Percentiles rank a stretch among this genome's conserved stretches.
phyloP scores from a whole-genome alignment of 2,797 vertebrate species.

The Pterois miles region DNA sequence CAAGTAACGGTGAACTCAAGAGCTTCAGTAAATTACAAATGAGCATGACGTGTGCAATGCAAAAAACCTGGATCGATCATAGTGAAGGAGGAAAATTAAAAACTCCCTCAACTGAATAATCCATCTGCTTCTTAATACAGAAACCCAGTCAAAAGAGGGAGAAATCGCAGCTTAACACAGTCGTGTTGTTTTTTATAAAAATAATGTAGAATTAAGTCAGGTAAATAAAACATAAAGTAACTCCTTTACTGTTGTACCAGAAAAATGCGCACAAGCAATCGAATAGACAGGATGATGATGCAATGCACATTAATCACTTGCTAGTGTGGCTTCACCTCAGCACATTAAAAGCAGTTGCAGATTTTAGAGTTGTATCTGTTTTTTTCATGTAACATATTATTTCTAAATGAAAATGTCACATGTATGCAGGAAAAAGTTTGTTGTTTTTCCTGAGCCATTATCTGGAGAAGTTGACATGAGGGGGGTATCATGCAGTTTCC shows the following conservation, averaged over 20 bases:
- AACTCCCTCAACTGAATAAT: slow-evolving; percentile 13
- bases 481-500: slow-evolving; percentile 73
- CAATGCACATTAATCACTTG: slow-evolving; percentile 27
- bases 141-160: slow-evolving; percentile 14
- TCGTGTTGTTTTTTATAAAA: neutral
- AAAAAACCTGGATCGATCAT: slow-evolving; percentile 5
- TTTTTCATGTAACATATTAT: slow-evolving; percentile 31
- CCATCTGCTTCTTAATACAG: neutral
- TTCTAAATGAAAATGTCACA: slow-evolving; percentile 66
- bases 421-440: slow-evolving; percentile 63
- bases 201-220: neutral
- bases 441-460: slow-evolving; percentile 48
- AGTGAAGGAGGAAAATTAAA: slow-evolving; percentile 5
- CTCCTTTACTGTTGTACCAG: slow-evolving; percentile 1
- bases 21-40: slow-evolving; percentile 11
- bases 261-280: slow-evolving; percentile 6
- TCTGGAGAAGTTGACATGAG: slow-evolving; percentile 63
- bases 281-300: neutral
- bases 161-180: neutral
- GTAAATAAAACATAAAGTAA: neutral
- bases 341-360: slow-evolving; percentile 4
- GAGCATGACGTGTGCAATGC: neutral
- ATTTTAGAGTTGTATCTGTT: slow-evolving; percentile 13
- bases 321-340: slow-evolving; percentile 44
- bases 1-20: slow-evolving; percentile 12